Conservation (phyloP, 2,797 vertebrate genomes). For the Hypotaenidia okinawae region DNA sequence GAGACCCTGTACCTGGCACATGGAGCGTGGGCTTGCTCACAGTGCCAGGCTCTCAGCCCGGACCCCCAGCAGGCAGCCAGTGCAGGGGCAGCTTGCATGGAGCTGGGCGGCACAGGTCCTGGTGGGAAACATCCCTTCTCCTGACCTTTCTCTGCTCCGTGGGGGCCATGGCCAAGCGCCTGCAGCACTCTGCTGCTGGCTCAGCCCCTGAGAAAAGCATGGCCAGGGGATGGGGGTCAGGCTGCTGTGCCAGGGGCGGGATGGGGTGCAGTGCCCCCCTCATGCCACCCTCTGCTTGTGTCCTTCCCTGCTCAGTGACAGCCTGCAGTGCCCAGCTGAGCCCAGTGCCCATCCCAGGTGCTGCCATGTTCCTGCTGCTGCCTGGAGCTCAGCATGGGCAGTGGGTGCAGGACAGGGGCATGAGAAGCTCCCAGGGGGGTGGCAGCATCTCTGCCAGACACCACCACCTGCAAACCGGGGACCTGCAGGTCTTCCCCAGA, state of each 20-base stretch:
- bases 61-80: not conserved
- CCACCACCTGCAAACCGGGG: not conserved
- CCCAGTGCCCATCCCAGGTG: not conserved
- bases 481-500: not conserved
- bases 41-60: not conserved
- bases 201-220: not conserved
- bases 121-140: not conserved
- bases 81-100: not conserved
- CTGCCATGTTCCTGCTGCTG: rapidly evolving
- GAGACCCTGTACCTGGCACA: not conserved
- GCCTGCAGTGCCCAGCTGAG: not conserved
- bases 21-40: not conserved
- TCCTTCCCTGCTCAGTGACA: not conserved
- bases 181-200: not conserved
- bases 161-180: too few relatives aligned
- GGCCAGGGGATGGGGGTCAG: rapidly evolving
- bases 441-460: not conserved
- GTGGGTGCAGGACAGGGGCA: not conserved
- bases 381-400: not conserved
- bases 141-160: too few relatives aligned
- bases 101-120: not conserved
- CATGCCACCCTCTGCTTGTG: not conserved
- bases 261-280: not conserved
- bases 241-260: too few relatives aligned
- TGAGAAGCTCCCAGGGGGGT: not conserved